Conservation (phyloP, 2,888 invertebrate genomes). For the Tholera decimalis region DNA sequence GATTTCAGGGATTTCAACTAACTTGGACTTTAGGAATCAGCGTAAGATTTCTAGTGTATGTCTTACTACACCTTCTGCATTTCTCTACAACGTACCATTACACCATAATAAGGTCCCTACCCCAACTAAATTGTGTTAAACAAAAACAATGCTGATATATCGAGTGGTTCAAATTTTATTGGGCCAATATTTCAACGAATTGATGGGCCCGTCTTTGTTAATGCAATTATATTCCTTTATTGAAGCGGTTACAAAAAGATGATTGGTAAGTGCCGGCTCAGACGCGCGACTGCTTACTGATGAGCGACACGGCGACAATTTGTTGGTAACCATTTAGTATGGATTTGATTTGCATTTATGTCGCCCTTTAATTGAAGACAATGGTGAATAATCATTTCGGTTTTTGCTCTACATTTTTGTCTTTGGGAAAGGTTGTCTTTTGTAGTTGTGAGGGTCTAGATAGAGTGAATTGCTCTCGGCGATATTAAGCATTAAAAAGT, state of each 20-base stretch:
- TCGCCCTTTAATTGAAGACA: neutral
- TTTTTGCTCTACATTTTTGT: neutral
- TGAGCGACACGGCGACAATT: slow-evolving; percentile 18
- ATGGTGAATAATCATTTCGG: no score
- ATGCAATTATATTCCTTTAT: slow-evolving; percentile 63
- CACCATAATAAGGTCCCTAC: slow-evolving; percentile 34
- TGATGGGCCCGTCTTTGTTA: slow-evolving; percentile 60
- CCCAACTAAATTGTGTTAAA: slow-evolving; percentile 38
- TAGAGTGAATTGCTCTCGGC: no score
- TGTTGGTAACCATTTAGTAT: slow-evolving; percentile 27
- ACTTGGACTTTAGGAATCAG: no score
- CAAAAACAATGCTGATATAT: slow-evolving; percentile 63
- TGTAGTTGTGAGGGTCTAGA: no score
- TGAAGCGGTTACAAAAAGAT: slow-evolving; percentile 54
- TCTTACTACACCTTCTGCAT: slow-evolving; percentile 25
- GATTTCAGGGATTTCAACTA: no score
- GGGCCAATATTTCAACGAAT: slow-evolving; percentile 63
- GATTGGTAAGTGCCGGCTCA: slow-evolving; percentile 29
- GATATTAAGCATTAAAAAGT: no score
- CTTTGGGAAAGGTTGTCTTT: neutral
- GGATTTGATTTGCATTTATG: slow-evolving; percentile 26
- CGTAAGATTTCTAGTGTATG: no score
- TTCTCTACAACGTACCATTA: neutral
- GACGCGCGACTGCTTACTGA: slow-evolving; percentile 29
- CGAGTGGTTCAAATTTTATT: slow-evolving; percentile 58